A percentile compares a stretch with the other conserved stretches of the same genome.
Conservation (phyloP, 2,797 vertebrate genomes). For the Sebastes vulpes region DNA sequence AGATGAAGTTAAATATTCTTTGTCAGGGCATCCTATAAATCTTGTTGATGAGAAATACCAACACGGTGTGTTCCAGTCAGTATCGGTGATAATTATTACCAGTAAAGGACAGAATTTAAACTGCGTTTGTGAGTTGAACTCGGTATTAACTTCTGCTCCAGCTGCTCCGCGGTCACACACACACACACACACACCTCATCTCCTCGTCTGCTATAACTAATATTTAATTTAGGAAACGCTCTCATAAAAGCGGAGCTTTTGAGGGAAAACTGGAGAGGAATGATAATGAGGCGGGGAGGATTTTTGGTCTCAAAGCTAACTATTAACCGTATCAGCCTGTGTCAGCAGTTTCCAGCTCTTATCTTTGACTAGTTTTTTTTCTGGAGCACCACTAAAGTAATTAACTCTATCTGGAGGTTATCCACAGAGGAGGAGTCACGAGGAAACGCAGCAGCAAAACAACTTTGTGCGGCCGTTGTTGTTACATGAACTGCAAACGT, state of each 20-base stretch:
- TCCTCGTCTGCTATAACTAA: constrained; percentile 31
- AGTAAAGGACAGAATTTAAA: background rate
- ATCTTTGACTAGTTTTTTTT: constrained; percentile 52
- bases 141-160: background rate
- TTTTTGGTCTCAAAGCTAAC: constrained; percentile 61
- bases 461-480: background rate
- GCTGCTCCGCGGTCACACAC: background rate
- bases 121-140: background rate
- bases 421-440: constrained; percentile 23
- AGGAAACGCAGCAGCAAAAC: constrained; percentile 21
- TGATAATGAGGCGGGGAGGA: constrained; percentile 65
- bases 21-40: background rate
- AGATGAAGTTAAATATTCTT: background rate
- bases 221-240: constrained; percentile 54
- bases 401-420: constrained; percentile 50
- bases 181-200: background rate
- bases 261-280: constrained; percentile 48
- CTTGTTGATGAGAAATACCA: background rate
- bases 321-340: constrained; percentile 49
- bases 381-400: constrained; percentile 53
- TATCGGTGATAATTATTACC: background rate
- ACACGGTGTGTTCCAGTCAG: background rate
- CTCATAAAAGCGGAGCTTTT: constrained; percentile 43
- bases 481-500: background rate
- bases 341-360: constrained; percentile 66